Conservation (phyloP, 2,113 vertebrate genomes). For the Oreamnos americanus region DNA sequence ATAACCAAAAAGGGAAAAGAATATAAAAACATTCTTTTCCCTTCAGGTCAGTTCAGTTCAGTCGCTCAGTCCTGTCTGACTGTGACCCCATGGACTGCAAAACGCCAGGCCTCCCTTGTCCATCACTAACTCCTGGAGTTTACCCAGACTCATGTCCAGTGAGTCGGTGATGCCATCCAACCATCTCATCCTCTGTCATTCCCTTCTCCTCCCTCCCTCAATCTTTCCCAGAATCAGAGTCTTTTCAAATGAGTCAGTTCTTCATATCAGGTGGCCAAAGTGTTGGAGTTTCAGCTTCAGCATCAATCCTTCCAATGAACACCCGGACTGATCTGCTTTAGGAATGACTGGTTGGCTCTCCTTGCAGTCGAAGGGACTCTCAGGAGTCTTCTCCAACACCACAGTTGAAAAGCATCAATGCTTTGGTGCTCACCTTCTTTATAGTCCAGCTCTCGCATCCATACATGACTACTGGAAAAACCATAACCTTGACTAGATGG, state of each 20-base stretch:
- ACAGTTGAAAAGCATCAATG: not conserved
- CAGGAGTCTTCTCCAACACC: not conserved
- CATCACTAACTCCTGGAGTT: not conserved
- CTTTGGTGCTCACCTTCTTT: not conserved
- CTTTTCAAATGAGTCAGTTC: not conserved
- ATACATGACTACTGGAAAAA: not conserved
- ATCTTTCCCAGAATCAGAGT: not conserved
- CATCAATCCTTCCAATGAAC: not conserved
- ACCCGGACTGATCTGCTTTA: not conserved
- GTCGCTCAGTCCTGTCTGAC: fast-evolving
- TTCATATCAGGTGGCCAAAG: not conserved
- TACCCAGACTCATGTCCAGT: not conserved
- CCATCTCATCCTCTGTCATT: not conserved
- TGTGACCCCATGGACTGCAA: fast-evolving
- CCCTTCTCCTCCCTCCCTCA: not conserved
- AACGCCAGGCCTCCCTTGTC: fast-evolving
- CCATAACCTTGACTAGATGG: not conserved
- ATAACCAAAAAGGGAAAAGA: not conserved
- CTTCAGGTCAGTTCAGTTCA: not conserved
- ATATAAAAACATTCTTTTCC: not conserved
- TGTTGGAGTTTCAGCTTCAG: not conserved
- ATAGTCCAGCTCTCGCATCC: not conserved
- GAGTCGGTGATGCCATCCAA: not conserved
- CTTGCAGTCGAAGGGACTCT: not conserved
- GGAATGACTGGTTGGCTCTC: not conserved